Evolutionary conservation across 2,797 vertebrate species (phyloP).

Genomic region (Hephaestus fuliginosus): DNA sequence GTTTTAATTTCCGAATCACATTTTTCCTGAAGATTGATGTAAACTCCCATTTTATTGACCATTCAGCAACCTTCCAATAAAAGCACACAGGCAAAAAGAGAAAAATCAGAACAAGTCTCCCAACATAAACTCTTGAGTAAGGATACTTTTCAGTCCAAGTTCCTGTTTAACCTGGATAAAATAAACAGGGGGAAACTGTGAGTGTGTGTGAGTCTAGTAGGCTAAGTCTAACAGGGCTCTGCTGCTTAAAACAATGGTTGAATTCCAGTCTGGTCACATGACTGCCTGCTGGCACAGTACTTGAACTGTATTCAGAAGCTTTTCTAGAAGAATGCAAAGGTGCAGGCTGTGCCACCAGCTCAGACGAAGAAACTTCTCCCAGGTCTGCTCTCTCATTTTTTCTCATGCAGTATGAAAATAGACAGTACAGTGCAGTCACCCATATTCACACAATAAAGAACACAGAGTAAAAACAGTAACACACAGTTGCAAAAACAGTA

Average conservation of each 20-base stretch:
- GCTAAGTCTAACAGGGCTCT: slow-evolving; percentile 50
- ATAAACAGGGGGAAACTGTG: slow-evolving; percentile 53
- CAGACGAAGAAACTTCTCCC: slow-evolving; percentile 36
- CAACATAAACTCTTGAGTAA: slow-evolving; percentile 47
- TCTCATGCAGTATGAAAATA: slow-evolving; percentile 1
- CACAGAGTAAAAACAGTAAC: neutral
- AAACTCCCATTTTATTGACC: slow-evolving; percentile 18
- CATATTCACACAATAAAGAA: slow-evolving; percentile 10
- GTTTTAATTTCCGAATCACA: slow-evolving; percentile 10
- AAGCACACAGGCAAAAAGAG: slow-evolving; percentile 21
- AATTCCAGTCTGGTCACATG: slow-evolving; percentile 85
- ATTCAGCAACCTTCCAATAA: slow-evolving; percentile 30
- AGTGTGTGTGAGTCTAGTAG: slow-evolving; percentile 32
- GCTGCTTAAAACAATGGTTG: slow-evolving; percentile 81
- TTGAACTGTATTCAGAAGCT: slow-evolving; percentile 72
- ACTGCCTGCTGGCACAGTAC: slow-evolving; percentile 70
- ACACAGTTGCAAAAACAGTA: slow-evolving; percentile 1
- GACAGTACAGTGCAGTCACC: neutral
- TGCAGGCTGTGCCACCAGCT: slow-evolving; percentile 60
- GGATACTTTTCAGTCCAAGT: slow-evolving; percentile 56
- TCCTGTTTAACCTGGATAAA: slow-evolving; percentile 68
- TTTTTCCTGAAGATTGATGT: slow-evolving; percentile 3
- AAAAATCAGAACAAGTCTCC: slow-evolving; percentile 34
- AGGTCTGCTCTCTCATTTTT: slow-evolving; percentile 20
- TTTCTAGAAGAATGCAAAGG: slow-evolving; percentile 73